Base-by-base conservation (phyloP, 2,113 vertebrate species). In the Haemorhous mexicanus region DNA sequence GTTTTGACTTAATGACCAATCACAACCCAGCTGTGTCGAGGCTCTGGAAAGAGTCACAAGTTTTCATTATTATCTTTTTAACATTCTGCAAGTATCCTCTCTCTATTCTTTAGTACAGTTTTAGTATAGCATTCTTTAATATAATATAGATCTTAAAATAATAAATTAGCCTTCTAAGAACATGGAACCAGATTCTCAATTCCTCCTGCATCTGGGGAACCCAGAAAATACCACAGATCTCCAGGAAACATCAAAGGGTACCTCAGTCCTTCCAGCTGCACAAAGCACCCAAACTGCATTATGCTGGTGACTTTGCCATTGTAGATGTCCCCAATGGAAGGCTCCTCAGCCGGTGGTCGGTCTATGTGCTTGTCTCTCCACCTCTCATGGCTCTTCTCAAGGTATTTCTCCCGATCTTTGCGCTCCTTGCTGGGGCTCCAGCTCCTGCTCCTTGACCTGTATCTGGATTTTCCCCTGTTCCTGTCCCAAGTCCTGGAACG, bases 201-300 rank as follows among this genome's bases (percentile, higher is more conserved):
- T 53, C 52, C 52, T 30, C 52, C 52, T 53, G 28, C 52, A 7
- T 30, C 28, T 30, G 28, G 28, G 28, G 28, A 53, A 53, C 17
- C 28, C 28, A 53, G 17, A 53, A 18, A 53, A 30, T 11, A 30
- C 28, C 28, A 18, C 52, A 53, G 28, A 53, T 30, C 52, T 30
- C 10, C 0, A 28, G 35, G 4, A 23, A 83, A 62, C 4, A 77
- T 78, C 41, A 53, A 18, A 44, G 30, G 7, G 79, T 97, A 99
- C 99, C 99, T 98, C 2, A 99, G 95, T 18, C 99, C 99, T 92
- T 99, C 99, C 79, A 99, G 98, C 95, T 99, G 99, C 81, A 99
- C 99, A 69, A 99, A 99, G 96, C 99, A 99, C 4, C 99, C 99
- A 79, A 99, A 99, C 92, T 99, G 99, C 99, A 99, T 99, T 83